A percentile compares a stretch with the other conserved stretches of the same genome.
These are phyloP conservation scores for Norana najaformis DNA, from an alignment of 2,888 invertebrate species.

Conservation along the genomic window DNA sequence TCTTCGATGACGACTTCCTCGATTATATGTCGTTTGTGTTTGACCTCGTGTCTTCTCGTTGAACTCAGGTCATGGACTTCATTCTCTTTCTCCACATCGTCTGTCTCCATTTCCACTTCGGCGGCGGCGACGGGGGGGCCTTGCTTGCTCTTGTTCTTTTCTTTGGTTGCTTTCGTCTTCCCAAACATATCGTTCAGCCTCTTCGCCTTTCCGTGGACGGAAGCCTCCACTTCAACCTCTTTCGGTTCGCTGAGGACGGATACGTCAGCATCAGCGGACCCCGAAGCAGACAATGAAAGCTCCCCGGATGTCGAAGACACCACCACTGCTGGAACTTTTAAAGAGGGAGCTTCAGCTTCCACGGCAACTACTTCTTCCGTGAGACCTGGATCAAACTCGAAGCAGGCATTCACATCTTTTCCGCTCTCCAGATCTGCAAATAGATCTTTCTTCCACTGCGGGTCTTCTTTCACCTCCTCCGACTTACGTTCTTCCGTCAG, in stretches of 20 bases:
- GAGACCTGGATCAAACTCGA: not conserved
- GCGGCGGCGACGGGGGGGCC: not conserved
- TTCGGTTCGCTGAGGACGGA: not conserved
- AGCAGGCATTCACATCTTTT: not conserved
- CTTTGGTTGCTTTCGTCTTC: not conserved
- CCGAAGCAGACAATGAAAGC: not conserved
- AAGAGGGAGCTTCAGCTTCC: not conserved
- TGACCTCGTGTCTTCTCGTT: conserved; percentile 34
- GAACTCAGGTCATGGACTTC: conserved; percentile 21
- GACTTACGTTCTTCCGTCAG: conserved; percentile 30
- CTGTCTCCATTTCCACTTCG: not conserved
- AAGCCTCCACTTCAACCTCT: not conserved
- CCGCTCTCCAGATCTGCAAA: not conserved
- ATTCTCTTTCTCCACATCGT: not conserved
- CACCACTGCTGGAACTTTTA: not conserved
- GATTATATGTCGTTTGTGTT: conserved; percentile 36
- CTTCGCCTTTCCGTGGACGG: not conserved
- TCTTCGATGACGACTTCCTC: conserved; percentile 37
- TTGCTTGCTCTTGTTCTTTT: not conserved
- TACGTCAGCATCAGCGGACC: not conserved
- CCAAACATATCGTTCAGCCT: not conserved
- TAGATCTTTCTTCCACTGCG: conserved; percentile 28
- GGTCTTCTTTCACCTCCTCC: conserved; percentile 28
- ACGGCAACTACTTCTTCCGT: not conserved
- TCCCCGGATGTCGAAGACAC: not conserved